Evolutionary conservation across 2,113 vertebrate species (phyloP).

Genomic region (Lepus europaeus): DNA sequence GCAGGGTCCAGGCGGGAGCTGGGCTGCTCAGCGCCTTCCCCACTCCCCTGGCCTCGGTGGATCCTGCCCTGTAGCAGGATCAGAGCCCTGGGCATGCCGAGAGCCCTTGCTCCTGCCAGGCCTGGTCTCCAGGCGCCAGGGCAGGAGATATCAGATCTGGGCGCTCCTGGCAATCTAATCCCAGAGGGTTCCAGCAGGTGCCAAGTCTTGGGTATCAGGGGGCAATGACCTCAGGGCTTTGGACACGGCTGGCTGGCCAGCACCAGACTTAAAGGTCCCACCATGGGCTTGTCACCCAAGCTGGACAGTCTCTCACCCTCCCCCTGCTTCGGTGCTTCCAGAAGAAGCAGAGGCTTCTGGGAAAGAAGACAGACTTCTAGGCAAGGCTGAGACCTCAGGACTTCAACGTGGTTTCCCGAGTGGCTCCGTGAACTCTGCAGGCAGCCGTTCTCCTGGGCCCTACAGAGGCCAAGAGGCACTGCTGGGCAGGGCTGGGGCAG

Average conservation of each 20-base stretch:
- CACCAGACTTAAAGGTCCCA: constrained; percentile 81
- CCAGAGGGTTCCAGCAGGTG: not conserved
- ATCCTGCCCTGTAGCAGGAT: not conserved
- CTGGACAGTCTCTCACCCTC: not conserved
- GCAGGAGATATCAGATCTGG: constrained; percentile 75
- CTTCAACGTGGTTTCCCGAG: not conserved
- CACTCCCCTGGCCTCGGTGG: not conserved
- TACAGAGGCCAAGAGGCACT: not conserved
- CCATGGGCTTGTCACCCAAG: constrained; percentile 39
- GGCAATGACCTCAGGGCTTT: constrained; percentile 82
- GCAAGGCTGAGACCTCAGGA: not conserved
- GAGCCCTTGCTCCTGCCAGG: not conserved
- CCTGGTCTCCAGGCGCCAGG: constrained; percentile 4
- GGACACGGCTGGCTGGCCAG: constrained; percentile 70
- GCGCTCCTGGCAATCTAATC: constrained; percentile 68
- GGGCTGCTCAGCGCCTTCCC: not conserved
- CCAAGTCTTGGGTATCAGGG: constrained; percentile 69
- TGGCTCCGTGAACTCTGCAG: not conserved
- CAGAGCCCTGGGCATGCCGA: not conserved
- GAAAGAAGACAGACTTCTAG: constrained; percentile 24
- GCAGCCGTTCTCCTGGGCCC: not conserved
- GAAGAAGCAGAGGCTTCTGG: not conserved
- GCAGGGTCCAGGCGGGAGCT: not conserved
- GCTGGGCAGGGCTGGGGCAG: not conserved
- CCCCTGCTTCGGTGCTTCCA: not conserved